These are phyloP conservation scores for Lithophane leautieri DNA, from an alignment of 2,888 invertebrate species.

Conservation along the genomic window DNA sequence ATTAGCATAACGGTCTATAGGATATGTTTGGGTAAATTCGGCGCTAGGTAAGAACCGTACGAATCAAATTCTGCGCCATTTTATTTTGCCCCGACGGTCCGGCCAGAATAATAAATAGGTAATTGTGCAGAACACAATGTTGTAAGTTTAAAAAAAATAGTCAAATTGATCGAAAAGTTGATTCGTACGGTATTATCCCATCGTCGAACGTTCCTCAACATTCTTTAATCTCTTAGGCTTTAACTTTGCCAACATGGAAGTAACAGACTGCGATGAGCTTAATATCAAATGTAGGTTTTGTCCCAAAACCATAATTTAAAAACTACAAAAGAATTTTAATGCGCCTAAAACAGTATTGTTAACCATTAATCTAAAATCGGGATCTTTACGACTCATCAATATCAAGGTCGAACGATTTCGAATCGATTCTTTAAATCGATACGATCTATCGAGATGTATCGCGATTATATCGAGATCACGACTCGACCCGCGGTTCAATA, in stretches of 20 bases:
- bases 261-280: neutral
- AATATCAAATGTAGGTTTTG: conserved; percentile 12
- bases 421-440: conserved; percentile 82
- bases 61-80: neutral
- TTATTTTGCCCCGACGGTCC: neutral
- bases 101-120: neutral
- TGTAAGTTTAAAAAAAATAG: neutral
- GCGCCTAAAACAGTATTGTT: conserved; percentile 68
- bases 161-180: too few relatives aligned
- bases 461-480: conserved; percentile 77
- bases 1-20: neutral
- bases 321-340: conserved; percentile 59
- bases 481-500: conserved; percentile 80
- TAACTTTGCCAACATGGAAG: neutral
- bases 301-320: conserved; percentile 51
- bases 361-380: conserved; percentile 75
- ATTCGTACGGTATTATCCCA: too few relatives aligned
- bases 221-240: neutral
- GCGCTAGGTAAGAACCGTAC: neutral
- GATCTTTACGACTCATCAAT: conserved; percentile 77
- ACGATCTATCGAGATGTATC: conserved; percentile 78
- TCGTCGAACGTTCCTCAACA: neutral
- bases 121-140: neutral
- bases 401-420: conserved; percentile 80
- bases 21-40: neutral